Base-by-base conservation (phyloP, 53 echinoderm and acorn worm species). In the Zoroaster sp. region DNA sequence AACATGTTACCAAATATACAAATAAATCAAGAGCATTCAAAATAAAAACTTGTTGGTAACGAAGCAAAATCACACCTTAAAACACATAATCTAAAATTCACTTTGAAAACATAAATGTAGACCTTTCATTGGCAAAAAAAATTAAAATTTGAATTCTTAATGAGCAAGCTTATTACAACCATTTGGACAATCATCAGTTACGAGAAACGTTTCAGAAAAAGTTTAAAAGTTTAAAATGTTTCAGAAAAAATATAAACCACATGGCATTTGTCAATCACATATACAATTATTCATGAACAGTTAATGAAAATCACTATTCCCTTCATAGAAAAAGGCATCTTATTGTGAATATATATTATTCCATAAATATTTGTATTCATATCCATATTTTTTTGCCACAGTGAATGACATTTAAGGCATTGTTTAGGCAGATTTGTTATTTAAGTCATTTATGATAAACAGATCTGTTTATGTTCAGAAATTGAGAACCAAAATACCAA, bases 1-100 rank as follows among this genome's bases (percentile, higher is more conserved):
- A 74, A 76, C 34, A 47, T 33, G 34, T 30, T 12, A 46, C 75
- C 37, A 76, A 76, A 76, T 76, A 76, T 76, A 76, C 76, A 76
- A 76, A 59, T 75, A 75, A 76, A 17, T 47, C 47, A 51, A 32
- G 17, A 32, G 1, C 30, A 7, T 5, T 6, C 32, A 28, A 44
- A 76, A 76, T 49, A 51, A 49, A 76, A 76, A 74, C 36, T 36
- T 36, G 14, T 33, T 2, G 70, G 17, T 69, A 69, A 36, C 3
- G 34, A 14, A 69, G 70, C 36, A 35, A 35, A 36, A 28, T 13
- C 3, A 31, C 4, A 17, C 21, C 63, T 59, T 9, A 59, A 59
- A 59, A 9, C 2, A 11, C 9, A 54, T 28, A 9, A 59, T 59
- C 63, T 25, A 59, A 59, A 9, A 59, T 25, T 8, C 10, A 59